Percentiles rank a stretch among this genome's conserved stretches.
These are phyloP conservation scores for Heliconius hewitsoni DNA, from an alignment of 1,140 invertebrate species.

Conservation along the genomic window DNA sequence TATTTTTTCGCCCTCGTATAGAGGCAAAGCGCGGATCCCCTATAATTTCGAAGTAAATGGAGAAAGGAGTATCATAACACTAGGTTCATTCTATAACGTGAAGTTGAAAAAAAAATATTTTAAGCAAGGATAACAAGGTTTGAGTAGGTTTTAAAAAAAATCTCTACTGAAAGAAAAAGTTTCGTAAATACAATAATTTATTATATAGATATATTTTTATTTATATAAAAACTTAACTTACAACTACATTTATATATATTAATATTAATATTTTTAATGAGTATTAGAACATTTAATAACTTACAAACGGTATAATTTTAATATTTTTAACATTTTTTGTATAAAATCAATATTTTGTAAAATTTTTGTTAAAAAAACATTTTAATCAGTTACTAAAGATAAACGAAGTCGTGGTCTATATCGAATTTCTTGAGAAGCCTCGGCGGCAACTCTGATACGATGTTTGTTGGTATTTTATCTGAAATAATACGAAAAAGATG, in stretches of 20 bases:
- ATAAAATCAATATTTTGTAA: slow-evolving; percentile 8
- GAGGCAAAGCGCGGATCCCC: too few relatives aligned
- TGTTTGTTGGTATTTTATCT: slow-evolving; percentile 91
- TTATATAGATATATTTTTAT: background rate
- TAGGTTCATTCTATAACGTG: too few relatives aligned
- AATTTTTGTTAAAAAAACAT: background rate
- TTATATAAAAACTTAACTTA: background rate
- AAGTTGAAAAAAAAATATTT: too few relatives aligned
- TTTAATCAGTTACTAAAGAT: slow-evolving; percentile 45
- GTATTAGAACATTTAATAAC: background rate
- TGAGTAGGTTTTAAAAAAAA: background rate
- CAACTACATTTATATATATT: slow-evolving; percentile 2
- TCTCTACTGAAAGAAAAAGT: background rate
- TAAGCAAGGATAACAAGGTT: too few relatives aligned
- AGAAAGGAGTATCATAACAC: too few relatives aligned
- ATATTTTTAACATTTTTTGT: background rate
- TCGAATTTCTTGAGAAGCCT: slow-evolving; percentile 86
- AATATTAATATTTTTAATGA: slow-evolving; percentile 15
- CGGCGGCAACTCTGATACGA: slow-evolving; percentile 89
- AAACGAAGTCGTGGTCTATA: slow-evolving; percentile 80
- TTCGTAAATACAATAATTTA: background rate
- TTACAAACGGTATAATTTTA: slow-evolving; percentile 7
- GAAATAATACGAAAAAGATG: slow-evolving; percentile 42
- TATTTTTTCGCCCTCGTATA: too few relatives aligned
- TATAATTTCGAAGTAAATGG: too few relatives aligned